phyloP scores from a whole-genome alignment of 2,797 vertebrate genomes.

The Phoxinus dragarum region DNA sequence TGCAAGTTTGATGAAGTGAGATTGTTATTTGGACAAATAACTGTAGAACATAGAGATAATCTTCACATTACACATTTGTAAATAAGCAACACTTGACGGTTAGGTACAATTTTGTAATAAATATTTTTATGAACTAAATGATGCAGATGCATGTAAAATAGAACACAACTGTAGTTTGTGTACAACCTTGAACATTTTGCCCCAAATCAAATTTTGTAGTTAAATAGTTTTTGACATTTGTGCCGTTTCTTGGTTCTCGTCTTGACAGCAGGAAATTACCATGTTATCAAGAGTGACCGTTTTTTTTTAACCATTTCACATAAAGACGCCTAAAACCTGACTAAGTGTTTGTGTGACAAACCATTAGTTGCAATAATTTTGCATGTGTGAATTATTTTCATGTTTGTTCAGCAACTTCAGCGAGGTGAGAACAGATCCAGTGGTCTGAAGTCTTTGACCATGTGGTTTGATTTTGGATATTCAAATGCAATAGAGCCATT shows the following conservation, averaged over 20 bases:
- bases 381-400: constrained; percentile 26
- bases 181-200: constrained; percentile 30
- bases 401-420: not conserved
- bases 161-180: constrained; percentile 29
- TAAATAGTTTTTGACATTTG: constrained; percentile 37
- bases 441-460: not conserved
- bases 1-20: constrained; percentile 17
- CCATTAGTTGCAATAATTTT: not conserved
- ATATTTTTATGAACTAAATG: constrained; percentile 44
- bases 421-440: not conserved
- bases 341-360: constrained; percentile 31
- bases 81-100: constrained; percentile 17
- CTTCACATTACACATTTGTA: constrained; percentile 18
- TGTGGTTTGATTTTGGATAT: constrained; percentile 10
- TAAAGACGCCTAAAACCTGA: not conserved
- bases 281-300: not conserved
- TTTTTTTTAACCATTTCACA: not conserved
- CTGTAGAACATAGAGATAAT: not conserved
- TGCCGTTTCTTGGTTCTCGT: constrained; percentile 34
- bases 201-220: constrained; percentile 32
- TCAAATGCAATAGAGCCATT: constrained; percentile 46
- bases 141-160: constrained; percentile 29
- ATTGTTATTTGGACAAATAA: constrained; percentile 8
- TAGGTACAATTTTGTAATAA: constrained; percentile 29
- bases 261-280: constrained; percentile 8